Evolutionary conservation across 1,140 invertebrate species (phyloP).

Genomic region (Drosophila tsacasi): DNA sequence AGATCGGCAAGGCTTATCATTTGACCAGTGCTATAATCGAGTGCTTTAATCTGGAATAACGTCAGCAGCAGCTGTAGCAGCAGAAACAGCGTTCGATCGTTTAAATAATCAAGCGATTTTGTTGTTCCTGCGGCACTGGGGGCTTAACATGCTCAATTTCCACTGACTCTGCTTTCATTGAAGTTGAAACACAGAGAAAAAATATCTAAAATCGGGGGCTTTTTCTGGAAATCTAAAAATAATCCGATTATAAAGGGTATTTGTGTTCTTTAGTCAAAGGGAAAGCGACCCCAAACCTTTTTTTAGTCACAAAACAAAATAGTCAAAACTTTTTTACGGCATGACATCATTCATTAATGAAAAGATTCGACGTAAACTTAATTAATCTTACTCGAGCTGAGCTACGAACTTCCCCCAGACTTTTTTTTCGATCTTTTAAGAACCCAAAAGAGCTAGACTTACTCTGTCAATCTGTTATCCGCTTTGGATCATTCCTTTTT

Average conservation of each 20-base stretch:
- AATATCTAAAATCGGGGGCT: not conserved
- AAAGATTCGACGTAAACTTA: not conserved
- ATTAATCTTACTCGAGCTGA: not conserved
- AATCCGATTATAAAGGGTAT: not conserved
- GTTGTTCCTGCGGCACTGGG: conserved; percentile 15
- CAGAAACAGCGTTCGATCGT: conserved; percentile 31
- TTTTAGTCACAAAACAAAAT: not conserved
- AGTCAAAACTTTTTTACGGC: not conserved
- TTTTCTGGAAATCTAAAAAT: not conserved
- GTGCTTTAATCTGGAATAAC: conserved; percentile 42
- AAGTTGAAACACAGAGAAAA: conserved; percentile 12
- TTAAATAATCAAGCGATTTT: conserved; percentile 40
- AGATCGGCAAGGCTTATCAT: conserved; percentile 25
- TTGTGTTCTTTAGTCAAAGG: conserved; percentile 7
- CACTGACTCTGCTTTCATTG: conserved; percentile 33
- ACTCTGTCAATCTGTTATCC: not conserved
- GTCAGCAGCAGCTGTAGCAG: conserved; percentile 36
- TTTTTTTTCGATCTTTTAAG: not conserved
- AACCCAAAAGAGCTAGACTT: not conserved
- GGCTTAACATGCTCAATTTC: conserved; percentile 33
- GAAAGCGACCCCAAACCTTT: not conserved
- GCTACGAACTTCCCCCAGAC: not conserved
- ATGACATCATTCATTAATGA: conserved; percentile 7
- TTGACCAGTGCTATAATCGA: conserved; percentile 42
- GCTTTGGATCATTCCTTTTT: conserved; percentile 18